phyloP scores from a whole-genome alignment of 1,140 invertebrate species.

The Drosophila takahashii region DNA sequence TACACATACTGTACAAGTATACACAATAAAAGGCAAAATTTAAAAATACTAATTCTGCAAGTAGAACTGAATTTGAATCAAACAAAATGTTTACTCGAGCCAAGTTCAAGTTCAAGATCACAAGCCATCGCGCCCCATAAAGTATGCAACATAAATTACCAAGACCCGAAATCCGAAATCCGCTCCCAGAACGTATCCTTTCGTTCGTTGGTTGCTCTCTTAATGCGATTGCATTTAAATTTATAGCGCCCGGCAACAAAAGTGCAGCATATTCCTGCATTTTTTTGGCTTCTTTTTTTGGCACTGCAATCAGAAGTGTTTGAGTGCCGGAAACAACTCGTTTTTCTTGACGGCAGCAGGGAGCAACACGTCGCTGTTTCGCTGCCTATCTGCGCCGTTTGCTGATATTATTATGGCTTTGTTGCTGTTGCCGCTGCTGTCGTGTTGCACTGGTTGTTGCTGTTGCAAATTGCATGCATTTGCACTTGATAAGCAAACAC shows the following conservation, averaged over 20 bases:
- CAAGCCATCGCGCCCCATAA: slow-evolving; percentile 5
- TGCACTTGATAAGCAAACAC: slow-evolving; percentile 74
- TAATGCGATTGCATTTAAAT: slow-evolving; percentile 68
- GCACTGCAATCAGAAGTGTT: slow-evolving; percentile 71
- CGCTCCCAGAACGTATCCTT: slow-evolving; percentile 18
- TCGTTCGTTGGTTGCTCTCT: slow-evolving; percentile 54
- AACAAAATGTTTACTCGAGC: neutral
- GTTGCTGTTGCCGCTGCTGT: slow-evolving; percentile 28
- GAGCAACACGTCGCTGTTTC: slow-evolving; percentile 65
- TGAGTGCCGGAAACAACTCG: slow-evolving; percentile 76
- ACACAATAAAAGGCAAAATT: too few species aligned
- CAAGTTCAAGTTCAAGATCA: slow-evolving; percentile 28
- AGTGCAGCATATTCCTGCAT: slow-evolving; percentile 37
- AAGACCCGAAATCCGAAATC: slow-evolving; percentile 34
- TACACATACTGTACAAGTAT: too few species aligned
- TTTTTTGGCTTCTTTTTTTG: slow-evolving; percentile 30
- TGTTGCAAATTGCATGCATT: slow-evolving; percentile 63
- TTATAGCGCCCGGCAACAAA: slow-evolving; percentile 54
- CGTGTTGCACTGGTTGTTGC: slow-evolving; percentile 10
- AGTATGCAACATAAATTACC: slow-evolving; percentile 38
- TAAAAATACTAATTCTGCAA: too few species aligned
- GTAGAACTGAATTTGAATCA: too few species aligned
- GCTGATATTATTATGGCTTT: slow-evolving; percentile 37
- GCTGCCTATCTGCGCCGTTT: slow-evolving; percentile 43
- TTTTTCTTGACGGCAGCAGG: slow-evolving; percentile 65